These are phyloP conservation scores for Euwallacea similis DNA, from an alignment of 1,140 invertebrate species.

Conservation along the genomic window DNA sequence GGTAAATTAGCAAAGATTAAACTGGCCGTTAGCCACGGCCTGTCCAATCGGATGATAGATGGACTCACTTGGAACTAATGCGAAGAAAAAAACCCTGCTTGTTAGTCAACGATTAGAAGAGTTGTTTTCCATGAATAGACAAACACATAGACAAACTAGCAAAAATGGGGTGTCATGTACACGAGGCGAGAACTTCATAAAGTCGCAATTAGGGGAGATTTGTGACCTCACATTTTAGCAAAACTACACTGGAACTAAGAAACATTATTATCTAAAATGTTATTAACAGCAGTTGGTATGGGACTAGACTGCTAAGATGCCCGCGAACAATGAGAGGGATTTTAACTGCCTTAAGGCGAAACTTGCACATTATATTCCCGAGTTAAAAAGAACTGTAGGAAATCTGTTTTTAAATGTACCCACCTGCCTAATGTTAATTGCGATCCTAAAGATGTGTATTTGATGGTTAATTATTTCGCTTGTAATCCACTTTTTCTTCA, in stretches of 20 bases:
- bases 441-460: no score
- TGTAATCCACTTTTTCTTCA: no score
- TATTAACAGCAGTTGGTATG: slow-evolving; percentile 2
- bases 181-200: background rate
- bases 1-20: slow-evolving; percentile 40
- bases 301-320: slow-evolving; percentile 2
- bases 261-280: slow-evolving; percentile 14
- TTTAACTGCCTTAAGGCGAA: background rate
- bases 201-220: background rate
- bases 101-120: slow-evolving; percentile 2
- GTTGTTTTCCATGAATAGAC: no score
- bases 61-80: slow-evolving; percentile 27
- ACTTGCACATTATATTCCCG: background rate
- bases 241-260: slow-evolving; percentile 12
- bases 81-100: slow-evolving; percentile 16
- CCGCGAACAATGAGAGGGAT: slow-evolving; percentile 1
- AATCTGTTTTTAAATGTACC: no score
- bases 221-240: background rate
- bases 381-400: background rate
- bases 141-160: no score
- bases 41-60: slow-evolving; percentile 31
- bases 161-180: no score
- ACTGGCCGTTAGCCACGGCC: slow-evolving; percentile 31
- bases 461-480: no score
- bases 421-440: no score